These are phyloP conservation scores for Nettapus auritus DNA, from an alignment of 2,113 vertebrate species.

Conservation along the genomic window DNA sequence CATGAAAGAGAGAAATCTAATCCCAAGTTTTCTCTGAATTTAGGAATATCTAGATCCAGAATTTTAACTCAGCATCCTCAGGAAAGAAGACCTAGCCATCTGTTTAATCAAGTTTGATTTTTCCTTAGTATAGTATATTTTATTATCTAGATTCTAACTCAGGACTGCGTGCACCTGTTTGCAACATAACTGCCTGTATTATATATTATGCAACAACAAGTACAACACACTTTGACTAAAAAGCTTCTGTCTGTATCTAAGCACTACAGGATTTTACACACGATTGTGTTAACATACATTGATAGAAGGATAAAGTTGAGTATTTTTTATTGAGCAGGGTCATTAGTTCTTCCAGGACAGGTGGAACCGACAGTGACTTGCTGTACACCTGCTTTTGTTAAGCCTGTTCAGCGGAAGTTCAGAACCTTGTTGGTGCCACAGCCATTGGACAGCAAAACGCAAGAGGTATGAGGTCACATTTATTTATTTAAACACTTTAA, in stretches of 20 bases:
- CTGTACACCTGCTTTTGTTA: conserved; percentile 21
- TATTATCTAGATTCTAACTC: not conserved
- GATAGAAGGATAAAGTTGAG: not conserved
- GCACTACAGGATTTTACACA: not conserved
- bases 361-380: conserved; percentile 53
- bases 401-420: conserved; percentile 8
- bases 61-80: not conserved
- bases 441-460: not conserved
- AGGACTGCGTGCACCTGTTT: not conserved
- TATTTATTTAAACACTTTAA: not conserved
- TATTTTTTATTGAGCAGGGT: conserved; percentile 61
- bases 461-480: conserved; percentile 49
- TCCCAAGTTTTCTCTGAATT: not conserved
- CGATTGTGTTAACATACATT: not conserved
- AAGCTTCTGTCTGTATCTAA: not conserved
- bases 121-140: not conserved
- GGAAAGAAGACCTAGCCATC: not conserved
- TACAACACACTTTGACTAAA: not conserved
- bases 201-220: not conserved
- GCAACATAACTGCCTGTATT: not conserved
- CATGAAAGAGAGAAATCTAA: not conserved
- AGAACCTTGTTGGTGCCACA: not conserved
- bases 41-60: not conserved
- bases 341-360: conserved; percentile 76
- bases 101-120: not conserved